Conservation (phyloP, 1,140 invertebrate genomes). For the Cylas formicarius region DNA sequence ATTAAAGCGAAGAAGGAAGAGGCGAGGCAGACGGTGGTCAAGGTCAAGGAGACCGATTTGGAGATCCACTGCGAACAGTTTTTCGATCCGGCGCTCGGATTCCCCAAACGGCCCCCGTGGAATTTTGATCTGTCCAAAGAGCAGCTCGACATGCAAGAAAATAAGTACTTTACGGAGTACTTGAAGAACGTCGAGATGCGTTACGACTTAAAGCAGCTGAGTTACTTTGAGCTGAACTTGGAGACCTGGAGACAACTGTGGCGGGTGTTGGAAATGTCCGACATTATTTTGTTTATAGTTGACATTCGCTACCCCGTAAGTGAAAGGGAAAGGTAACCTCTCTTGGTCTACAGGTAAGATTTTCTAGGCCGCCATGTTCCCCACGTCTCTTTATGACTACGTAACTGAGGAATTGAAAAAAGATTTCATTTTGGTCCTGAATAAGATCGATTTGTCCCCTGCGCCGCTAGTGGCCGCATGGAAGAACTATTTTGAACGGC, state of each 20-base stretch:
- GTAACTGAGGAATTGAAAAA: conserved; percentile 68
- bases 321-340: conserved; percentile 7
- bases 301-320: conserved; percentile 52
- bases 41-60: conserved; percentile 50
- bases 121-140: conserved; percentile 62
- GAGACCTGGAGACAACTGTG: conserved; percentile 98
- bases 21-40: conserved; percentile 50
- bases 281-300: conserved; percentile 92
- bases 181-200: conserved; percentile 30
- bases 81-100: conserved; percentile 66
- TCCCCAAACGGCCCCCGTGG: conserved; percentile 79
- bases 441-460: conserved; percentile 88
- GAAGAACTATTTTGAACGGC: conserved; percentile 69
- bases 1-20: conserved; percentile 54
- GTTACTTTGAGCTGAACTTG: conserved; percentile 79
- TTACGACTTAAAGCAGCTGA: conserved; percentile 32
- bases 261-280: conserved; percentile 94
- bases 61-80: conserved; percentile 65
- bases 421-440: conserved; percentile 79
- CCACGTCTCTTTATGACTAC: conserved; percentile 79
- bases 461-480: conserved; percentile 77
- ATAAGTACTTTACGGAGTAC: conserved; percentile 43
- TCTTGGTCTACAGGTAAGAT: conserved; percentile 1
- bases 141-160: conserved; percentile 65
- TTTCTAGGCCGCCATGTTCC: conserved; percentile 70